Evolutionary conservation across 64 coral and sea anemone species (phyloP), one percentile per base, ranked within the genome.

Genomic region (Actinia equina): DNA sequence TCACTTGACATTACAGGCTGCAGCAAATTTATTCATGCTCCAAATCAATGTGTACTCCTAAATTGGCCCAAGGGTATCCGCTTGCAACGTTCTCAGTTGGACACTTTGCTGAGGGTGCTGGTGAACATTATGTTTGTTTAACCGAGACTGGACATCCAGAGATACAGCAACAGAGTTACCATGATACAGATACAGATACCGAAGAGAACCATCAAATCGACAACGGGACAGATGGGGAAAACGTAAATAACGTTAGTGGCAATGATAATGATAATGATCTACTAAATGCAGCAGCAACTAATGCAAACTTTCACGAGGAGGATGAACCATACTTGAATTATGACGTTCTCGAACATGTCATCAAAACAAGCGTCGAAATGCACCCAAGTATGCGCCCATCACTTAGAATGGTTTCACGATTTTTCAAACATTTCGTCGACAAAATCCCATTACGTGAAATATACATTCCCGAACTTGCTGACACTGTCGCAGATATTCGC

Each of bases 391-490:
- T 86, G 53, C 89, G 83, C 25, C 53, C 54, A 55, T 79, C 83
- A 9, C 82, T 92, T 60, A 57, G 78, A 80, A 84, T 84, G 62
- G 61, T 87, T 52, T 87, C 77, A 26, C 58, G 59, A 17, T 87
- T 45, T 83, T 87, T 92, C 82, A 92, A 23, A 86, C 62, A 67
- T 77, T 82, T 43, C 69, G 90, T 92, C 8, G 77, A 92, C 60
- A 79, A 58, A 61, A 23, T 86, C 41, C 70, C 89, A 27, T 44
- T 85, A 15, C 84, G 74, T 45, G 55, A 22, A 42, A 43, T 91
- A 19, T 91, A 91, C 76, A 27, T 91, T 15, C 84, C 83, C 58
- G 89, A 91, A 58, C 89, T 91, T n/a, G n/a, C n/a, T 43, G 26
- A 52, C 49, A 44, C 82, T 57, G 43, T 92, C 23, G 80, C 78